Base-by-base conservation (phyloP, 2,797 vertebrate genomes). In the Myoxocephalus aenaeus region DNA sequence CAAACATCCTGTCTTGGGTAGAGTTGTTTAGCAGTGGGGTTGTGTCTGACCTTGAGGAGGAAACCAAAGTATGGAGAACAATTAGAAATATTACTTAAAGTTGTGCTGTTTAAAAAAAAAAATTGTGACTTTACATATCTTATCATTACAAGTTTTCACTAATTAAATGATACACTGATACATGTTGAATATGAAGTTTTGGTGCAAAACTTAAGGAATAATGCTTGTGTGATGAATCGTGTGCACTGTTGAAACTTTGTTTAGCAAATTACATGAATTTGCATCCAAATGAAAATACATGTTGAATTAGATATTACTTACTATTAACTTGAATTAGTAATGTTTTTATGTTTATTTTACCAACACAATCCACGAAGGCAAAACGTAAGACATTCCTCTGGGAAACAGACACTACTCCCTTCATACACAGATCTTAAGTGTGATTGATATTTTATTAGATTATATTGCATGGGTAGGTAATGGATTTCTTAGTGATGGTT, bases 1-100 rank as follows among this genome's bases (percentile, higher is more conserved):
- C 98, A 94, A 99, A 99, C 98, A 99, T 99, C 89, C 97, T 96
- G 95, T 99, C 98, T 94, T 99, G 98, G 84, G 96, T 98, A 6
- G 98, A 99, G 91, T 98, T 98, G 93, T 98, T 98, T 73, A 99
- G 92, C 32, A 99, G 95, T 0, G 98, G 98, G 22, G 97, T 98
- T 62, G 97, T 99, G 87, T 99, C 98, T 27, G 97, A 99, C 90
- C 97, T 99, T 80, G 34, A 74, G 8, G 27, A 61, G 20, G 44
- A 20, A 46, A 77, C 70, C 1, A 44, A 71, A 71, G 12, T 83
- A 27, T n/a, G 8, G 42, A 53, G 14, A 72, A 40, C 25, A 29
- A 29, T 74, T 48, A 73, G 34, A 32, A 46, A 51, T n/a, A n/a
- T 4, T 0, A 58, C 22, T 70, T 50, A 14, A 59, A 67, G 7